Percentiles rank a stretch among this genome's conserved stretches.
These are phyloP conservation scores for Chloroclysta siterata DNA, from an alignment of 2,888 invertebrate species.

Conservation along the genomic window DNA sequence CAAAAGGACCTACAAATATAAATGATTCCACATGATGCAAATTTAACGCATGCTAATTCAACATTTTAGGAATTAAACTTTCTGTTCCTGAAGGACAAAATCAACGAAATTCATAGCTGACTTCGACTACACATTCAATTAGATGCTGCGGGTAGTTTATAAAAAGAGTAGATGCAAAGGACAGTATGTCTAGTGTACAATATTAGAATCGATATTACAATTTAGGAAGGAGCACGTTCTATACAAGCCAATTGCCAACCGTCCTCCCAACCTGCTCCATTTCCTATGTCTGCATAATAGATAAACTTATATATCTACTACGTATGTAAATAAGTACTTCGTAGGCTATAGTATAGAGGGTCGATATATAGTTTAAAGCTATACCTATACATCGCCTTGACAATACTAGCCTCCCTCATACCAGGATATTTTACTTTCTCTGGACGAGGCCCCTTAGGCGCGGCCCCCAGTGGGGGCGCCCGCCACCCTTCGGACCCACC, in stretches of 20 bases:
- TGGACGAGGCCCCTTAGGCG: constrained; percentile 82
- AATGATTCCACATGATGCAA: no score
- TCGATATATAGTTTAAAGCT: constrained; percentile 84
- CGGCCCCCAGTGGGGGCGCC: constrained; percentile 58
- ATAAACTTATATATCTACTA: constrained; percentile 77
- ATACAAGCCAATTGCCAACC: constrained; percentile 71
- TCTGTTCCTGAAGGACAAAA: no score
- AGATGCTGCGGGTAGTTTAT: not conserved
- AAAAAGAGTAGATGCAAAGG: constrained; percentile 1
- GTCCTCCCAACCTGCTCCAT: constrained; percentile 75
- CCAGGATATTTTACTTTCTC: constrained; percentile 85
- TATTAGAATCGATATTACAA: constrained; percentile 62
- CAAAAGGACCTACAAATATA: no score
- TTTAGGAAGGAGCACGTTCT: constrained; percentile 58
- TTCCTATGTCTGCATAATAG: constrained; percentile 83
- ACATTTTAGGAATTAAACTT: no score
- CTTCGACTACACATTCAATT: no score
- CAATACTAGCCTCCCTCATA: constrained; percentile 84
- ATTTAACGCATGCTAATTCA: no score
- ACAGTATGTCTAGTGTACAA: constrained; percentile 30
- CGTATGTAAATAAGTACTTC: constrained; percentile 81
- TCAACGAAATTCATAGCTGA: no score
- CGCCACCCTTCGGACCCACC: constrained; percentile 65
- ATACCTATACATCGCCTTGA: constrained; percentile 82
- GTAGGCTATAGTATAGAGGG: constrained; percentile 70